These are phyloP conservation scores for Minunthozetes semirufus DNA, from an alignment of 2,888 invertebrate species.

Conservation along the genomic window DNA sequence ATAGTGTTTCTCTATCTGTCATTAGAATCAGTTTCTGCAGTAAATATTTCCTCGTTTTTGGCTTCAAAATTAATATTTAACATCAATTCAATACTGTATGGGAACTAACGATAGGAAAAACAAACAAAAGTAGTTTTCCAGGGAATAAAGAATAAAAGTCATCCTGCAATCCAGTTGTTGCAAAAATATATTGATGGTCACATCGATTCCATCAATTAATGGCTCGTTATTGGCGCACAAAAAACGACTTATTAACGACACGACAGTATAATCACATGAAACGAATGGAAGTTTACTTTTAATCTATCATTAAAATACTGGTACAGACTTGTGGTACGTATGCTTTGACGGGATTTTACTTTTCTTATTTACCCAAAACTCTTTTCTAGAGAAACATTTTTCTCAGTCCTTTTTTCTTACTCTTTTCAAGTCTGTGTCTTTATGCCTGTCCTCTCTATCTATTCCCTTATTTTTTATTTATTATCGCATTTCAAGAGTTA, in stretches of 20 bases:
- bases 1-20: too few species aligned
- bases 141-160: background rate
- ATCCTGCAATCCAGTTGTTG: background rate
- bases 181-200: constrained; percentile 16
- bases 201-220: constrained; percentile 27
- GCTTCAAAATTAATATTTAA: background rate
- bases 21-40: background rate
- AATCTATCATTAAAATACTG: constrained; percentile 26
- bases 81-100: constrained; percentile 8
- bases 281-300: constrained; percentile 6
- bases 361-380: background rate
- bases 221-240: constrained; percentile 24
- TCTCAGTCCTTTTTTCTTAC: background rate
- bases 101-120: background rate
- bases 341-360: background rate
- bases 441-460: background rate
- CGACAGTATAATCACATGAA: constrained; percentile 12
- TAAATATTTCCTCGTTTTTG: constrained; percentile 22
- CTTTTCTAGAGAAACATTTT: background rate
- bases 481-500: background rate
- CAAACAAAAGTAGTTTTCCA: background rate
- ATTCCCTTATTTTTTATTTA: background rate
- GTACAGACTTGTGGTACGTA: constrained; percentile 17
- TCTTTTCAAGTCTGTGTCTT: background rate
- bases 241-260: constrained; percentile 13